Percentiles rank a stretch among this genome's conserved stretches.
Evolutionary conservation across 2,797 vertebrate genomes (phyloP).

Genomic region (Dendrocincla fuliginosa): DNA sequence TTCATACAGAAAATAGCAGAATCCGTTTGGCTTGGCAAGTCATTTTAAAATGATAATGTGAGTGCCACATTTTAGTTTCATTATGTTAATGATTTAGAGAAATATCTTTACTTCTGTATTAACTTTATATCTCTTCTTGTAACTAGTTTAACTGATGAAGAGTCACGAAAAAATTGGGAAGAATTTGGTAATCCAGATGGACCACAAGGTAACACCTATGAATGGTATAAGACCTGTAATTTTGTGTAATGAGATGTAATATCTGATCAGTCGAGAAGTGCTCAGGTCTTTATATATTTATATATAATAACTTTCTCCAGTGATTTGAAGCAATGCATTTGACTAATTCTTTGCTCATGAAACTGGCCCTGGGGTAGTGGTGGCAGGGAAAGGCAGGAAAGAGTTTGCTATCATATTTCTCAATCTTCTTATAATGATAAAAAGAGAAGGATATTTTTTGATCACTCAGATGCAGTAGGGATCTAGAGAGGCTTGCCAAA

Average conservation of each 20-base stretch:
- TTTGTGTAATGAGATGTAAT: not conserved
- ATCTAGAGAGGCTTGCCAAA: not conserved
- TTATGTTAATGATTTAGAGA: not conserved
- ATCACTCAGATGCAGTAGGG: not conserved
- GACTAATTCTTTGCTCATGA: not conserved
- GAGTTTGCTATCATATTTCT: not conserved
- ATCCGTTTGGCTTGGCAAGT: not conserved
- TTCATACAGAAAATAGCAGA: not conserved
- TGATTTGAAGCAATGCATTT: not conserved
- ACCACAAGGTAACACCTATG: constrained; percentile 85
- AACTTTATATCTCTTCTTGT: not conserved
- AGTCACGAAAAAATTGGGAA: constrained; percentile 92
- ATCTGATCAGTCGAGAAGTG: not conserved
- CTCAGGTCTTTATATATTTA: not conserved
- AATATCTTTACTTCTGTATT: not conserved
- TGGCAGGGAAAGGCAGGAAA: not conserved
- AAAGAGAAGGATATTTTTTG: not conserved
- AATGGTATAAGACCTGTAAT: not conserved
- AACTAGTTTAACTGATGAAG: constrained; percentile 92
- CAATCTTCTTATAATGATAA: not conserved
- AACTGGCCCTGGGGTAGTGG: not conserved
- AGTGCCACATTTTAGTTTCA: not conserved
- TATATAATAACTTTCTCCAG: not conserved
- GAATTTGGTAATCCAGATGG: constrained; percentile 95
- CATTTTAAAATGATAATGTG: not conserved